Evolutionary conservation across 2,797 vertebrate species (phyloP), one percentile per base, ranked within the genome.

Genomic region (Spatula clypeata): DNA sequence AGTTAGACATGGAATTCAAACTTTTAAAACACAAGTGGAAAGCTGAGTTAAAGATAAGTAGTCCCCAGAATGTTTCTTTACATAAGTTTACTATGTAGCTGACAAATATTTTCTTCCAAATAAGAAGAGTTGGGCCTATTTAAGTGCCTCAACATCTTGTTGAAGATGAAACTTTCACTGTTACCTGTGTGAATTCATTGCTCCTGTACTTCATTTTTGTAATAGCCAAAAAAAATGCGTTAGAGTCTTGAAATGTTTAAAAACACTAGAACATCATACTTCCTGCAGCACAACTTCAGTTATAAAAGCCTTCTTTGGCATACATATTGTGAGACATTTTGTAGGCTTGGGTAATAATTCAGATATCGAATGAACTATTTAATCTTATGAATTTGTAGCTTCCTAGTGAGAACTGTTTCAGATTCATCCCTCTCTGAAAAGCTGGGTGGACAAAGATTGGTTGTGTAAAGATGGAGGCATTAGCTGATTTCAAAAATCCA

Each of bases 21-120:
- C 32, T 42, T 29, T 11, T 58, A 12, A 57, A 88, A 40, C 49
- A 20, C 3, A 79, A 49, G 4, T 27, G 8, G 5, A 71, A 55
- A 13, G 2, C 3, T 88, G 31, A 76, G 38, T 51, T 71, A 57
- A 58, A 17, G 2, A 79, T 69, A 65, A 83, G 4, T 2, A 61
- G 23, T 57, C 13, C 7, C 55, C 31, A 26, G 57, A 90, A 74
- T 31, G 0, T 49, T 80, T 65, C 3, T 44, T 1, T 61, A 8
- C 0, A 0, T 31, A 88, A 79, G 31, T 65, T 65, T 47, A 16
- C 13, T 9, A 21, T 23, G 3, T 34, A 54, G 27, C 36, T 81
- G 42, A 79, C 44, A 87, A 11, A 6, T 65, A n/a, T 5, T 75
- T 79, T 77, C 71, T 84, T 75, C 29, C 19, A 86, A 62, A 51